Percentiles rank a stretch among this genome's conserved stretches.
Conservation (phyloP, 1,140 invertebrate species). For the Aleiodes sp. region DNA sequence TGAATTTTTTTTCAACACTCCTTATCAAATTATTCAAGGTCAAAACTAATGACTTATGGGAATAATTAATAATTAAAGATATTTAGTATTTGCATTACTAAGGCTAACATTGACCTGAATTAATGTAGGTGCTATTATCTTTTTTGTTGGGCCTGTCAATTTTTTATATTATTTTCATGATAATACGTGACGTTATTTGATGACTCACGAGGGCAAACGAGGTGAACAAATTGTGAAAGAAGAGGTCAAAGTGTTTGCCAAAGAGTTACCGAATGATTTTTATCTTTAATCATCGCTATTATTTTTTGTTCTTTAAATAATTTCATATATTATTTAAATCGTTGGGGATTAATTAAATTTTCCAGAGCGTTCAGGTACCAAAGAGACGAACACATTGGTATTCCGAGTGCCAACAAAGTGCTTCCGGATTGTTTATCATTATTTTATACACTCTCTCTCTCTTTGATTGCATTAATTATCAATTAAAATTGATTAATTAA, state of each 20-base stretch:
- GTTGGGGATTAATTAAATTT: constrained; percentile 7
- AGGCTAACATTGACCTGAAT: not conserved
- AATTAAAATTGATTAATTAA: too few relatives aligned
- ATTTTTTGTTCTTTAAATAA: not conserved
- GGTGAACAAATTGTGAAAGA: not conserved
- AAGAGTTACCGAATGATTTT: constrained; percentile 26
- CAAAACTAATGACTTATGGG: too few relatives aligned
- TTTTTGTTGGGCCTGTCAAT: too few relatives aligned
- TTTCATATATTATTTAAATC: not conserved
- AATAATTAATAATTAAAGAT: too few relatives aligned
- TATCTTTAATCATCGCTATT: not conserved
- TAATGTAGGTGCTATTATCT: not conserved
- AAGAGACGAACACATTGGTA: constrained; percentile 11
- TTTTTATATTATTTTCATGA: too few relatives aligned
- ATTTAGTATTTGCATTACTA: too few relatives aligned
- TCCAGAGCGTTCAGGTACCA: constrained; percentile 22
- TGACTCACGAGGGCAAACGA: not conserved
- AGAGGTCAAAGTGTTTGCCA: constrained; percentile 16
- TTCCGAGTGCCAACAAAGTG: constrained; percentile 24
- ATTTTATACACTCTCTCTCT: not conserved
- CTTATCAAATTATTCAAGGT: too few relatives aligned
- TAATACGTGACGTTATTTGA: not conserved
- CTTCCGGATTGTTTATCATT: not conserved
- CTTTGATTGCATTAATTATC: too few relatives aligned
- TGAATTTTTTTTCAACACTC: too few relatives aligned